These are phyloP conservation scores for Laspeyria flexula DNA, from an alignment of 2,888 invertebrate genomes.

Conservation along the genomic window DNA sequence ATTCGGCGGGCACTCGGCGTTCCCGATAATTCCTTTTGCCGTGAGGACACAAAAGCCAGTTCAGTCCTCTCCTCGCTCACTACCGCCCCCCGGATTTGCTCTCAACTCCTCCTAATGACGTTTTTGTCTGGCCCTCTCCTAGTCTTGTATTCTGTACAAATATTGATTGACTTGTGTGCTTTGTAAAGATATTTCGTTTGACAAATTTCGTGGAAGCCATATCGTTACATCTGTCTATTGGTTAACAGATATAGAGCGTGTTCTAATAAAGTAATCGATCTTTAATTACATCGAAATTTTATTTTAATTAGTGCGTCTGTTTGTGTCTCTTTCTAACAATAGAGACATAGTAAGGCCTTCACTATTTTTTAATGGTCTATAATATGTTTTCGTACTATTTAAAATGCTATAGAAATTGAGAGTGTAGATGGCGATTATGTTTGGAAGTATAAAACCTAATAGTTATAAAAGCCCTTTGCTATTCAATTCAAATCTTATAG, in stretches of 20 bases:
- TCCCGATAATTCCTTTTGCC: constrained; percentile 57
- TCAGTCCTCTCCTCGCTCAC: constrained; percentile 15
- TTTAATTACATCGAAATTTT: neutral
- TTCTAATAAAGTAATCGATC: neutral
- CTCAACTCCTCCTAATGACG: constrained; percentile 59
- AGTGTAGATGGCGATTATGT: no score
- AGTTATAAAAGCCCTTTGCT: no score
- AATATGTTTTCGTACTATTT: no score
- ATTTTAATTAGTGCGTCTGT: neutral
- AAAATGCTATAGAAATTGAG: no score
- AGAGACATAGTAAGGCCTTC: no score
- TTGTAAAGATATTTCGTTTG: constrained; percentile 30
- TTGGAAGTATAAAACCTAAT: no score
- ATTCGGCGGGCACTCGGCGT: constrained; percentile 46
- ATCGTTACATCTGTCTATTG: neutral
- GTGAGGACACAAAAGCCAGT: constrained; percentile 53
- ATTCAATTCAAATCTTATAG: no score
- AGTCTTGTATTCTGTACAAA: constrained; percentile 52
- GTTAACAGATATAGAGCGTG: neutral
- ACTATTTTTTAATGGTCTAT: no score
- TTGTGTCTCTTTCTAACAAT: no score
- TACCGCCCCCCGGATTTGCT: constrained; percentile 53
- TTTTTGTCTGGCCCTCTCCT: constrained; percentile 59
- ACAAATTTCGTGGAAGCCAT: neutral
- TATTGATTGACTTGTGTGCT: constrained; percentile 57